Percentiles rank a stretch among this genome's conserved stretches.
Evolutionary conservation across 2,888 invertebrate genomes (phyloP).

Genomic region (Philonicus albiceps): DNA sequence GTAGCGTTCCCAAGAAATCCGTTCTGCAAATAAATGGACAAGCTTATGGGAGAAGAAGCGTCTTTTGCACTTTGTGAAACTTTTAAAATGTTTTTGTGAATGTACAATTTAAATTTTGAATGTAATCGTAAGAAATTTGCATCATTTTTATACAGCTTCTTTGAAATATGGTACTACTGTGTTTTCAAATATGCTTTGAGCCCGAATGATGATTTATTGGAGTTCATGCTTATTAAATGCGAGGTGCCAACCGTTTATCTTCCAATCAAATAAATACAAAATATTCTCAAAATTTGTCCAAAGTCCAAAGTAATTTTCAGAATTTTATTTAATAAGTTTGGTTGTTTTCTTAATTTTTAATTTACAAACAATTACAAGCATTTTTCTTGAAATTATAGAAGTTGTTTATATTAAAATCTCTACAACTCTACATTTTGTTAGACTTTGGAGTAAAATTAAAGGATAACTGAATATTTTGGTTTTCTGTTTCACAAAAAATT

Average conservation of each 20-base stretch:
- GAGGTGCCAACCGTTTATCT: not conserved
- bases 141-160: not conserved
- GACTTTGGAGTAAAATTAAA: no score
- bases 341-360: no score
- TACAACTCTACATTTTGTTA: no score
- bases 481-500: no score
- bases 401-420: no score
- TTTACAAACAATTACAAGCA: no score
- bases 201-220: not conserved
- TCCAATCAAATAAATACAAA: not conserved
- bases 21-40: not conserved
- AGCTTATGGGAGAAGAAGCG: not conserved
- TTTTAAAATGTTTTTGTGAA: not conserved
- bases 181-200: not conserved
- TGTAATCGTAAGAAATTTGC: not conserved
- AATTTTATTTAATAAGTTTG: no score
- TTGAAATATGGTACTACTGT: not conserved
- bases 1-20: not conserved
- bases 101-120: not conserved
- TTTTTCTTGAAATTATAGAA: no score
- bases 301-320: no score
- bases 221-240: not conserved
- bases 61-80: not conserved
- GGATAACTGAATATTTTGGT: no score
- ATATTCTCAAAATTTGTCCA: no score